phyloP scores from a whole-genome alignment of 2,797 vertebrate genomes.

The Scomberomorus guttatus region DNA sequence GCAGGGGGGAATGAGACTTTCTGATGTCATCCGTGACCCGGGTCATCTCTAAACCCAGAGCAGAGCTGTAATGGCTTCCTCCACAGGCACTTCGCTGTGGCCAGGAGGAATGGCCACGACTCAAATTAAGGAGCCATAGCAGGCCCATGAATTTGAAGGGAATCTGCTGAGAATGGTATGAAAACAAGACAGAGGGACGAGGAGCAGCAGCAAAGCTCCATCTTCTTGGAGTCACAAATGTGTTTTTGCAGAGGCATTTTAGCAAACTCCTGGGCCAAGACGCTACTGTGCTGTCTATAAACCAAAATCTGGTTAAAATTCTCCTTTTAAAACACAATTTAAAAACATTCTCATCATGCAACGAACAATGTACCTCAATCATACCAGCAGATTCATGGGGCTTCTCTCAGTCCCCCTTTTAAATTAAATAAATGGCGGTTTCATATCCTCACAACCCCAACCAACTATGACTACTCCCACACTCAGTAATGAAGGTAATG shows the following conservation, averaged over 20 bases:
- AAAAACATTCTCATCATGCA: background rate
- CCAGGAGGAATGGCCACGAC: conserved; percentile 58
- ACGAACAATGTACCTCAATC: conserved; percentile 25
- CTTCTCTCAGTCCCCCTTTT: conserved; percentile 16
- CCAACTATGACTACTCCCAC: conserved; percentile 48
- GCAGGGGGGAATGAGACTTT: conserved; percentile 27
- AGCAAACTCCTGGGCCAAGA: background rate
- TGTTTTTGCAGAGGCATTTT: conserved; percentile 30
- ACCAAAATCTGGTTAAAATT: conserved; percentile 43
- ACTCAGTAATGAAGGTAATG: conserved; percentile 53
- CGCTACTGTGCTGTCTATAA: conserved; percentile 15
- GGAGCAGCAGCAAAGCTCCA: conserved; percentile 33
- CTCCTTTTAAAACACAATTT: conserved; percentile 19
- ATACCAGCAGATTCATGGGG: conserved; percentile 19
- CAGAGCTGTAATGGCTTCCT: conserved; percentile 60
- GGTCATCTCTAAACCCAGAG: conserved; percentile 57
- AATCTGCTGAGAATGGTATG: conserved; percentile 52
- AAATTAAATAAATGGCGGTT: conserved; percentile 51
- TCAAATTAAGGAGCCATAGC: conserved; percentile 69
- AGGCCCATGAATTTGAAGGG: conserved; percentile 54
- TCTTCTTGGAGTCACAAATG: conserved; percentile 39
- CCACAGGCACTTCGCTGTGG: conserved; percentile 53
- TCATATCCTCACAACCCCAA: conserved; percentile 43
- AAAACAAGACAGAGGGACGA: conserved; percentile 33
- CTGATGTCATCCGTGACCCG: conserved; percentile 71